phyloP scores from a whole-genome alignment of 2,797 vertebrate species.

The Kryptopterus vitreolus region DNA sequence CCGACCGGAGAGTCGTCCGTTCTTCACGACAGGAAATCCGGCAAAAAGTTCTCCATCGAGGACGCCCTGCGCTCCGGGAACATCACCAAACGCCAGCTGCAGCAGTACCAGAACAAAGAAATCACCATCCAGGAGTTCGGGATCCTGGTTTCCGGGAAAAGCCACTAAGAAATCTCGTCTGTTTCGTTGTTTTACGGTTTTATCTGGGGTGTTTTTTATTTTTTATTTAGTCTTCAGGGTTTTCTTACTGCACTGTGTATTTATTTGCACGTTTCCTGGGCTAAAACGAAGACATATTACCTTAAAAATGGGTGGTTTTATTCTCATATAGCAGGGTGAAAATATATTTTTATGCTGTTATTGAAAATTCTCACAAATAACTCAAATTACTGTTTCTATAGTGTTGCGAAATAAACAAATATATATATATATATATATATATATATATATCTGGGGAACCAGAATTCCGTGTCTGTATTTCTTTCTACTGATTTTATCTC shows the following conservation, averaged over 20 bases:
- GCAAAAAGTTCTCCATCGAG: conserved; percentile 92
- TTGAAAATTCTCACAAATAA: not conserved
- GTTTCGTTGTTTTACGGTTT: conserved; percentile 25
- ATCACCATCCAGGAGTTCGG: conserved; percentile 97
- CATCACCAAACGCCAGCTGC: conserved; percentile 82
- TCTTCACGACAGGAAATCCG: conserved; percentile 93
- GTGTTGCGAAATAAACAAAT: conserved; percentile 10
- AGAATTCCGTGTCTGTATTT: not conserved
- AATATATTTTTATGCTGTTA: too few species aligned
- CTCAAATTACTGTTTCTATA: not conserved
- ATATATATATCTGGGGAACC: conserved; percentile 29
- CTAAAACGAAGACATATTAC: conserved; percentile 29
- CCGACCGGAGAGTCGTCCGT: conserved; percentile 88
- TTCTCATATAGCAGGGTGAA: conserved; percentile 7
- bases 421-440: conserved; percentile 23
- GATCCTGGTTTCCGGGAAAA: conserved; percentile 85
- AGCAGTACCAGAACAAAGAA: conserved; percentile 91
- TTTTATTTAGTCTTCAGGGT: conserved; percentile 9
- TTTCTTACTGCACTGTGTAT: conserved; percentile 42
- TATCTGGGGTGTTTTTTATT: conserved; percentile 35
- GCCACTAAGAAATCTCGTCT: conserved; percentile 52
- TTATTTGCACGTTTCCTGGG: conserved; percentile 47
- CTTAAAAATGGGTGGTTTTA: conserved; percentile 5
- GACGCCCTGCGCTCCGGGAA: conserved; percentile 84
- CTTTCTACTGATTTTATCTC: not conserved